Conservation (phyloP, 2,888 invertebrate species). For the Drosophila parthenogenetica region DNA sequence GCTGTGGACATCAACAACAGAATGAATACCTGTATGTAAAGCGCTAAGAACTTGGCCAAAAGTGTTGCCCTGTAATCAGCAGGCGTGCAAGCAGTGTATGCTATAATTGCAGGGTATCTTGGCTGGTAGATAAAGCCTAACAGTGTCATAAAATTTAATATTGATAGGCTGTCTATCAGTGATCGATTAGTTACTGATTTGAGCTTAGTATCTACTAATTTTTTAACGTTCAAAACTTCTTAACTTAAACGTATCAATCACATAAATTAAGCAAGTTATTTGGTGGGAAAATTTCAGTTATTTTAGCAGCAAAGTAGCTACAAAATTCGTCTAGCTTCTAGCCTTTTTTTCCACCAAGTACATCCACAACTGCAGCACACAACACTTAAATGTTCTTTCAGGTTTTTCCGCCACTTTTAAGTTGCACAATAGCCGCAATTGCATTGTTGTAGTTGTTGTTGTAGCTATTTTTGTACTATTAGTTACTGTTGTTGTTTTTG, state of each 20-base stretch:
- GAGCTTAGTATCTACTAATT: no score
- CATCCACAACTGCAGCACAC: slow-evolving; percentile 10
- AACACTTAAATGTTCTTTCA: slow-evolving; percentile 34
- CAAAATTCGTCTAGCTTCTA: background rate
- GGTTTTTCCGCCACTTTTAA: slow-evolving; percentile 15
- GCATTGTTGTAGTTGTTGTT: slow-evolving; percentile 30
- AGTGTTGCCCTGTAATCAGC: slow-evolving; percentile 45
- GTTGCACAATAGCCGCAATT: slow-evolving; percentile 50
- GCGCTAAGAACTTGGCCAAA: slow-evolving; percentile 18
- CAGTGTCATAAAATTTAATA: slow-evolving; percentile 3
- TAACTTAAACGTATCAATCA: background rate
- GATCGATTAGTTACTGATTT: slow-evolving; percentile 7
- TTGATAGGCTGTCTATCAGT: background rate
- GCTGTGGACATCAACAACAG: slow-evolving; percentile 23
- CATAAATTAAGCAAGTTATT: no score
- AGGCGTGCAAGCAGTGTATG: slow-evolving; percentile 18
- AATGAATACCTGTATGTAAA: slow-evolving; percentile 24
- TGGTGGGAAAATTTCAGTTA: no score
- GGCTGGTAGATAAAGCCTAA: background rate
- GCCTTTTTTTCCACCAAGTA: background rate
- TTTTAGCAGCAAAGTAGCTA: slow-evolving; percentile 9
- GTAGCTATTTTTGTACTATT: background rate
- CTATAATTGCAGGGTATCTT: slow-evolving; percentile 10
- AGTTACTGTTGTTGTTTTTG: slow-evolving; percentile 3
- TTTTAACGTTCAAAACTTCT: background rate